These are phyloP conservation scores for Chaetoderma sp. DNA, from an alignment of 2,888 invertebrate genomes.

Conservation along the genomic window DNA sequence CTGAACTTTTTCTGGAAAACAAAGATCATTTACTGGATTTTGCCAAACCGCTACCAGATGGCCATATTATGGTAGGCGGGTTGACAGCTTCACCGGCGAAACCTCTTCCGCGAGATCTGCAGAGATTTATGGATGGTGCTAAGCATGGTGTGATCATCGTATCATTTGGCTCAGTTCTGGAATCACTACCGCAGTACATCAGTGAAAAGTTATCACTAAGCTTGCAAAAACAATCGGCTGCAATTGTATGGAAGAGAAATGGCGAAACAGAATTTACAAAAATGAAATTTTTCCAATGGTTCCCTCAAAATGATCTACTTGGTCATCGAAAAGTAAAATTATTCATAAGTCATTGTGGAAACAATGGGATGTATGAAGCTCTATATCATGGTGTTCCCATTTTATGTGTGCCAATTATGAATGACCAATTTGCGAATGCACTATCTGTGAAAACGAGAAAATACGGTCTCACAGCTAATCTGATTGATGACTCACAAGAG, in stretches of 20 bases:
- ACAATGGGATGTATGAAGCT: constrained; percentile 46
- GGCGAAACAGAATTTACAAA: constrained; percentile 32
- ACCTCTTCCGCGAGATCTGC: constrained; percentile 31
- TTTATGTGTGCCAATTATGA: constrained; percentile 40
- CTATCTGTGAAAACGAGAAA: constrained; percentile 25
- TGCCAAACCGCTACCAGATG: constrained; percentile 37
- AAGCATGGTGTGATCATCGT: constrained; percentile 39
- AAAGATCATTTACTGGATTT: constrained; percentile 39
- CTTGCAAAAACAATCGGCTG: too few species aligned
- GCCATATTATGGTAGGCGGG: constrained; percentile 40
- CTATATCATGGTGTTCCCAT: constrained; percentile 48
- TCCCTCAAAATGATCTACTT: constrained; percentile 46
- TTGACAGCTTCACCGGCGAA: constrained; percentile 36
- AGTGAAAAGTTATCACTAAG: too few species aligned
- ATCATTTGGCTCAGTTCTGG: constrained; percentile 36
- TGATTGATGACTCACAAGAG: constrained; percentile 13
- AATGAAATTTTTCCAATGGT: constrained; percentile 36
- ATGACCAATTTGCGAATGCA: constrained; percentile 39
- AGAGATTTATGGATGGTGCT: constrained; percentile 33
- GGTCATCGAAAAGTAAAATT: constrained; percentile 39
- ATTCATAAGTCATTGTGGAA: constrained; percentile 49
- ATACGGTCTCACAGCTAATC: background rate
- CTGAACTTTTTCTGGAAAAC: constrained; percentile 35
- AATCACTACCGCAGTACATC: constrained; percentile 25
- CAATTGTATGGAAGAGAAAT: too few species aligned